Base-by-base conservation (phyloP, 1,140 invertebrate genomes). In the Drosophila kurseongensis region DNA sequence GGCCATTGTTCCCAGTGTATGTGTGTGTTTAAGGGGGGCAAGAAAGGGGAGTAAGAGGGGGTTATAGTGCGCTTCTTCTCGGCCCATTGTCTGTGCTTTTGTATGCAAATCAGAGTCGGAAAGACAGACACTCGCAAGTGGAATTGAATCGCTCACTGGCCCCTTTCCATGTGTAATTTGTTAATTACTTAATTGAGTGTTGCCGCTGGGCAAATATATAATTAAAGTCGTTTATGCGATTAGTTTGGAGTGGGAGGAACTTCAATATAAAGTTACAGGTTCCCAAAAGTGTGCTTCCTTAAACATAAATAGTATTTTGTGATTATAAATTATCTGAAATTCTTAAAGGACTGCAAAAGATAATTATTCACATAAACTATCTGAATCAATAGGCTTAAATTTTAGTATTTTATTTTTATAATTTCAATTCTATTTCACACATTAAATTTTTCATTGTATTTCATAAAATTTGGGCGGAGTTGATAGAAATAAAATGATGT, bases 101-200 rank as follows among this genome's bases (percentile, higher is more conserved):
- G 78, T 82, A 85, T 85, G 82, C 75, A 82, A 85, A 82, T 86
- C 65, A 56, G 14, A 62, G 38, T 13, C 51, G 29, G 14, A 63
- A 32, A 51, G 42, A 51, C 40, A 48, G 44, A 44, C n/a, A 56
- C 61, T 62, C 27, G 16, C 50, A 45, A 42, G 58, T 42, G 61
- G 55, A 65, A 65, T 65, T 78, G 66, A 73, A 69, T 44, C 16
- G 32, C 71, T 35, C 16, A 48, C 51, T 23, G 2, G 10, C 13
- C 27, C 41, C 18, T 36, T 27, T 27, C 40, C 12, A 16, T 16
- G 8, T 57, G 71, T 83, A 80, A 89, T 83, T 83, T 80, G 67
- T 83, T 89, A 88, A 88, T 88, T 88, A 89, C 79, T 71, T 88
- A 88, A 88, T 88, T 88, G 80, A 89, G 76, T 89, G 80, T 71